Evolutionary conservation across 2,888 invertebrate genomes (phyloP), one percentile per base, ranked within the genome.

Genomic region (Stenolophus ochropezus): DNA sequence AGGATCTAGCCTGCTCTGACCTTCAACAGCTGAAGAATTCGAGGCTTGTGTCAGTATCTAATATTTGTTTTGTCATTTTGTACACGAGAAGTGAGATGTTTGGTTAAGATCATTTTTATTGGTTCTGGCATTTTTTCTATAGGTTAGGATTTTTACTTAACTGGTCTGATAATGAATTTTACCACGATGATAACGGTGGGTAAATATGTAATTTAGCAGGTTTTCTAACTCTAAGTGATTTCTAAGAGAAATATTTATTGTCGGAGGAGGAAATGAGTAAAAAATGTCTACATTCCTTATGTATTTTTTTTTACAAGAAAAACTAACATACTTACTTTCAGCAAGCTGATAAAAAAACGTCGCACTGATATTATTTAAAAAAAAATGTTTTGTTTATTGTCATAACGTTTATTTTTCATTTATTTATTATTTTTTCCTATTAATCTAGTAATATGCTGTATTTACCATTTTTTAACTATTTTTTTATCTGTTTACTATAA

Each of bases 171-270:
- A 33, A 69, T 69, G 27, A 69, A 33, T 33, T 69, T 69, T 69
- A 33, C 65, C 65, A 69, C 65, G 65, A 33, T 69, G 33, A 69
- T 69, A 69, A 69, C n/a, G 11, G 11, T 69, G 61, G 16, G 65
- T 33, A 27, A 69, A 69, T 69, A 69, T 69, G 65, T 69, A 69
- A 69, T 16, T 18, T 33, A 69, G 65, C 65, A 69, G 65, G 65
- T 69, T 18, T 2, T 16, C n/a, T n/a, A n/a, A n/a, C n/a, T n/a
- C 8, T 11, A 42, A 42, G 33, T 11, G 11, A 11, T 42, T 42
- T 42, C 33, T 42, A 42, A 42, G 1, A 42, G 11, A 8, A 33
- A 8, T 42, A 8, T 42, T 42, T 42, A 11, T 42, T 42, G 33
- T 42, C 33, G 33, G 33, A 42, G 33, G 33, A 42, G 33, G 33